phyloP scores from a whole-genome alignment of 2,888 invertebrate genomes.

The Apotomis betuletana region DNA sequence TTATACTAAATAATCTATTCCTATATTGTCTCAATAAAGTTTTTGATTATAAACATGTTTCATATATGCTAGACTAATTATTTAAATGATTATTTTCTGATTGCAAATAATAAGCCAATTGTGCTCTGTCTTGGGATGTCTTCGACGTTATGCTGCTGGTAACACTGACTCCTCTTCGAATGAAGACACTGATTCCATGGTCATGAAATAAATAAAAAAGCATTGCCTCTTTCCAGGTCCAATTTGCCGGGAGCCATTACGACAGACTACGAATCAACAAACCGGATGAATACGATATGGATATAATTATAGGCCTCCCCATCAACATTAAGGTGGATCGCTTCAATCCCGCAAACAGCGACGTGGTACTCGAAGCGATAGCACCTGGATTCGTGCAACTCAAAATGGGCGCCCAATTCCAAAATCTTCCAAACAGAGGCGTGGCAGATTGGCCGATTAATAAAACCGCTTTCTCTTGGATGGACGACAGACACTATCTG shows the following conservation, averaged over 20 bases:
- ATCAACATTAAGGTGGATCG: conserved; percentile 56
- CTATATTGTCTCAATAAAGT: no score
- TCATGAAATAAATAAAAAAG: no score
- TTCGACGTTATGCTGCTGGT: no score
- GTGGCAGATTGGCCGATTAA: conserved; percentile 58
- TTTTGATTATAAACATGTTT: no score
- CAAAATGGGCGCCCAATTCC: conserved; percentile 65
- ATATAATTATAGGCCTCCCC: conserved; percentile 81
- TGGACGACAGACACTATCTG: conserved; percentile 68
- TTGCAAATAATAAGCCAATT: no score
- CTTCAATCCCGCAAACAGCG: conserved; percentile 55
- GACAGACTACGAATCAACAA: conserved; percentile 83
- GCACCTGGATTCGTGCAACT: conserved; percentile 76
- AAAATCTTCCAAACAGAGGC: conserved; percentile 57
- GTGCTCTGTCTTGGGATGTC: no score
- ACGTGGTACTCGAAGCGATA: conserved; percentile 66
- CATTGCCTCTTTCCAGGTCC: conserved; percentile 54
- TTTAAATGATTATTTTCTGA: no score
- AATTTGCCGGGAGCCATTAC: conserved; percentile 84
- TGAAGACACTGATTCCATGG: no score
- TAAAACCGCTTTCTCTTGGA: conserved; percentile 67
- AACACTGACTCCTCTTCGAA: no score
- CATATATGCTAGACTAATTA: no score
- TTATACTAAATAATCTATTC: no score
- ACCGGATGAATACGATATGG: conserved; percentile 85